Evolutionary conservation across 2,888 invertebrate genomes (phyloP).

Genomic region (Rhagonycha lutea): DNA sequence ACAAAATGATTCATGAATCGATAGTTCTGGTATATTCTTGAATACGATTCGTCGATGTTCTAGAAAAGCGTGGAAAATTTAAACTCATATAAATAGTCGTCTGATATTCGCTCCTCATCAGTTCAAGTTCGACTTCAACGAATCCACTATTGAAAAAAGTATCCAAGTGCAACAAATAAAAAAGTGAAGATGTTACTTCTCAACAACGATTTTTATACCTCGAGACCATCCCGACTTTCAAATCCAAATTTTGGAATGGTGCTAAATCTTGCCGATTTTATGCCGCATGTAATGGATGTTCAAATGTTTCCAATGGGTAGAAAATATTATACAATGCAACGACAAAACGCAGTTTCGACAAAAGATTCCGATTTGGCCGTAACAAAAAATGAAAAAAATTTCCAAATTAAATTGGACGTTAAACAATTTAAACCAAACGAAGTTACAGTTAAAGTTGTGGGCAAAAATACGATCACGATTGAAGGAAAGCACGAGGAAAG

Average conservation of each 20-base stretch:
- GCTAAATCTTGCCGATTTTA: slow-evolving; percentile 57
- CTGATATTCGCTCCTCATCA: background rate
- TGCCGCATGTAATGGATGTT: slow-evolving; percentile 38
- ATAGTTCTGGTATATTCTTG: background rate
- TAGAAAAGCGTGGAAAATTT: background rate
- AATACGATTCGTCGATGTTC: background rate
- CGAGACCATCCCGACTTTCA: slow-evolving; percentile 43
- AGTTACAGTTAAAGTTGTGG: slow-evolving; percentile 74
- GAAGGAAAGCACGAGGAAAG: slow-evolving; percentile 80
- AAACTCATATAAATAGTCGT: background rate
- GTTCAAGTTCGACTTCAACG: background rate
- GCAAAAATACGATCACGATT: slow-evolving; percentile 63
- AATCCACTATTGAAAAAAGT: background rate
- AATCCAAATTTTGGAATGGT: slow-evolving; percentile 62
- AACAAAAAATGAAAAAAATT: slow-evolving; percentile 66
- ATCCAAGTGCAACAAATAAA: background rate
- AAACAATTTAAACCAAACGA: slow-evolving; percentile 78
- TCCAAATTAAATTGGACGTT: slow-evolving; percentile 73
- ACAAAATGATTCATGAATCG: background rate
- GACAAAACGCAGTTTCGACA: no score
- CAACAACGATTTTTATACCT: background rate
- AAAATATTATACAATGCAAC: no score
- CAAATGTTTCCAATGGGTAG: background rate
- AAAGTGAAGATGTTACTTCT: background rate
- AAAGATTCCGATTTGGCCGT: slow-evolving; percentile 60